phyloP scores from a whole-genome alignment of 2,888 invertebrate genomes.

The Parasteatoda lunata region DNA sequence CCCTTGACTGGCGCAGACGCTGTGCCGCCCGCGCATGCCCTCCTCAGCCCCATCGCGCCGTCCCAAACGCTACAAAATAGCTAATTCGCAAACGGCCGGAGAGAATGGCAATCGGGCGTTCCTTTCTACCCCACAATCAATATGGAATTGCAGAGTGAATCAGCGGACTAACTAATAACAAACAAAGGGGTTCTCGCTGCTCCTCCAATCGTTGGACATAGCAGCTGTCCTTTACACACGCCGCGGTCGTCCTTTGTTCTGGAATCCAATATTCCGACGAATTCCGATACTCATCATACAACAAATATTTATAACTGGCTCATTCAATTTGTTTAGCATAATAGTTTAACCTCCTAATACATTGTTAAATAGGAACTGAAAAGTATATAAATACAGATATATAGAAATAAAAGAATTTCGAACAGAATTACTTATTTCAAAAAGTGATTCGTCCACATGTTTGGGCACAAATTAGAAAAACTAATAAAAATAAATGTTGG shows the following conservation, averaged over 20 bases:
- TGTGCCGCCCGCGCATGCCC: slow-evolving; percentile 22
- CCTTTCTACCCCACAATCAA: slow-evolving; percentile 40
- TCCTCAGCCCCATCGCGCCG: not conserved
- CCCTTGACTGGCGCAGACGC: slow-evolving; percentile 11
- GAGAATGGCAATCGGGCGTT: slow-evolving; percentile 7
- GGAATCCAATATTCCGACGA: no score
- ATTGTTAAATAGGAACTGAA: no score
- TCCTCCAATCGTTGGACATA: slow-evolving; percentile 18
- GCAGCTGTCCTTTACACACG: slow-evolving; percentile 3
- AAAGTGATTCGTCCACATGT: no score
- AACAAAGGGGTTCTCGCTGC: slow-evolving; percentile 11
- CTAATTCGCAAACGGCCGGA: slow-evolving; percentile 48
- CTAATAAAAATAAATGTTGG: no score
- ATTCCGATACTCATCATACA: no score
- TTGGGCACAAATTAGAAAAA: no score
- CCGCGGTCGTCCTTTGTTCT: not conserved
- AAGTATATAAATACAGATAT: no score
- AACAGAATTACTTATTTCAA: no score
- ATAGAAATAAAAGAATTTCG: no score
- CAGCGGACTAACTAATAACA: slow-evolving; percentile 42
- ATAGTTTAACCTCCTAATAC: no score
- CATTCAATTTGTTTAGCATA: no score
- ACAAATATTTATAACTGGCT: no score
- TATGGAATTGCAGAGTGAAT: slow-evolving; percentile 56
- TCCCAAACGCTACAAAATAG: slow-evolving; percentile 34